Percentiles rank a stretch among this genome's conserved stretches.
Conservation (phyloP, 2,888 invertebrate species). For the Molanna angustata region DNA sequence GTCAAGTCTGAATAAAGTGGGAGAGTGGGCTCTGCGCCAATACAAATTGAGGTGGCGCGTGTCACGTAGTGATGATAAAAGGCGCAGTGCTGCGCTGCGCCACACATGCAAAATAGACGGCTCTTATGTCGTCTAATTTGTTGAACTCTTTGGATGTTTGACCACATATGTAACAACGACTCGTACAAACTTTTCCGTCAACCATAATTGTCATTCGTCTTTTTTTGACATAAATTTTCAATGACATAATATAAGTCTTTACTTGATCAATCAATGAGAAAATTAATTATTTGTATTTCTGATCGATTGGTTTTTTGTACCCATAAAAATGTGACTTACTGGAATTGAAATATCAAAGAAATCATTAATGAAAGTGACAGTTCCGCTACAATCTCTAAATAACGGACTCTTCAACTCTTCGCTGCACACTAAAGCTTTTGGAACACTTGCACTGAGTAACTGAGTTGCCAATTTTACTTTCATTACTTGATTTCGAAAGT, state of each 20-base stretch:
- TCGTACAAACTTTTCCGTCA: no score
- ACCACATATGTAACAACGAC: no score
- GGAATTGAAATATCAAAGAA: constrained; percentile 34
- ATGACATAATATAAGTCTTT: constrained; percentile 2
- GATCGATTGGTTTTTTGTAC: background rate
- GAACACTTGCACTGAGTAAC: constrained; percentile 14
- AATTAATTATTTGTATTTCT: constrained; percentile 4
- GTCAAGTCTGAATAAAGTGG: no score
- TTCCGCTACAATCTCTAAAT: background rate
- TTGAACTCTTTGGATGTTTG: no score
- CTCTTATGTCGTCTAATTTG: no score
- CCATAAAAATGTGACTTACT: background rate
- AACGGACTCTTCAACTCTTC: background rate
- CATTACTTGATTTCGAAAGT: constrained; percentile 30
- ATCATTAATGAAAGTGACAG: constrained; percentile 28
- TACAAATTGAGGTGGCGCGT: no score
- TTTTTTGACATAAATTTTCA: constrained; percentile 3
- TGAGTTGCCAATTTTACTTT: constrained; percentile 29
- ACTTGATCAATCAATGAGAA: constrained; percentile 8
- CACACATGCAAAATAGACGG: no score
- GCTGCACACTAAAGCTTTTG: constrained; percentile 4
- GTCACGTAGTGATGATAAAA: no score
- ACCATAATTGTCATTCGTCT: no score
- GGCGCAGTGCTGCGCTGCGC: no score
- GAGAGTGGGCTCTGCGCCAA: no score